These are phyloP conservation scores for Drosophila mettleri DNA, from an alignment of 2,888 invertebrate genomes.

Conservation along the genomic window DNA sequence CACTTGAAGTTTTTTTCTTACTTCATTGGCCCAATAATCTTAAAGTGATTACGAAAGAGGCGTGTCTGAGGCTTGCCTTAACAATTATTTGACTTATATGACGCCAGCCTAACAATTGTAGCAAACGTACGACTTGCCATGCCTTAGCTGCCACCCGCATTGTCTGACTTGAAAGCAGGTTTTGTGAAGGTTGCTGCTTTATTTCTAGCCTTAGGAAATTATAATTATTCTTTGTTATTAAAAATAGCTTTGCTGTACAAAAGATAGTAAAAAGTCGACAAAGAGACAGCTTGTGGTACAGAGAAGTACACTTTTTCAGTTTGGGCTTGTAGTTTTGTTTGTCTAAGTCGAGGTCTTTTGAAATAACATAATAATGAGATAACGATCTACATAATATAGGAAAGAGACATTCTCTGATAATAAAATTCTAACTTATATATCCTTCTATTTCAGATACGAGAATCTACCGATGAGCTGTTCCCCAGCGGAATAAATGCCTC, in stretches of 20 bases:
- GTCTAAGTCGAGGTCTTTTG: background rate
- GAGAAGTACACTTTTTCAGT: too few species aligned
- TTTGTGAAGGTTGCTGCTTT: slow-evolving; percentile 2
- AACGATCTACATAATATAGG: background rate
- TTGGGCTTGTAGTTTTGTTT: too few species aligned
- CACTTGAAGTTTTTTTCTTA: background rate
- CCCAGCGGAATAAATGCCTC: slow-evolving; percentile 6
- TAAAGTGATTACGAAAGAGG: background rate
- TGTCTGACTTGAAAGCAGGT: slow-evolving; percentile 5
- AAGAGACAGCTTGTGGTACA: background rate
- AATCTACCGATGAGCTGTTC: slow-evolving; percentile 1
- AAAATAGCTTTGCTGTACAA: background rate
- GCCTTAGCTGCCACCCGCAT: slow-evolving; percentile 8
- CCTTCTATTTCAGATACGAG: background rate
- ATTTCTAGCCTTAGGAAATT: slow-evolving; percentile 3
- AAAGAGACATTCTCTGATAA: background rate
- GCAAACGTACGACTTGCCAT: background rate
- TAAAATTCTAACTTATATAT: too few species aligned
- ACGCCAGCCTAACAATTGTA: slow-evolving; percentile 7
- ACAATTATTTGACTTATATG: slow-evolving; percentile 5
- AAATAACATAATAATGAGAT: background rate
- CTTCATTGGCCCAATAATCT: background rate
- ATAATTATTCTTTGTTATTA: slow-evolving; percentile 4
- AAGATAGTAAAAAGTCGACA: background rate
- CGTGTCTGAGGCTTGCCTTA: background rate